Base-by-base conservation (phyloP, 2,888 invertebrate genomes). In the Micoletzkya japonica region DNA sequence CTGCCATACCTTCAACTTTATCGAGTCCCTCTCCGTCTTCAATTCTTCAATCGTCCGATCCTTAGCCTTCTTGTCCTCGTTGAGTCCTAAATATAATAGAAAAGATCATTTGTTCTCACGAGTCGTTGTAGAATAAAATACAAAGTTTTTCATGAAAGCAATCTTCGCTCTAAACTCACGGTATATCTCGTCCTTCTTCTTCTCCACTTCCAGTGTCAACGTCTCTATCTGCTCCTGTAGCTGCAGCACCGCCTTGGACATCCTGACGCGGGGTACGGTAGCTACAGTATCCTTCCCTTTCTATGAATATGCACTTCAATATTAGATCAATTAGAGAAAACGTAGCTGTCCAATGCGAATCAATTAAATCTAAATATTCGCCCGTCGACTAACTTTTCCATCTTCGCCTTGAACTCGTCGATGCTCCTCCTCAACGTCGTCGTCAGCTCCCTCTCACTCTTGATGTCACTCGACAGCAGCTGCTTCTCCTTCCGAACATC, bases 171-270 rank as follows among this genome's bases (percentile, higher is more conserved):
- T 20, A 30, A 0, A 66, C 67, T 37, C n/a, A 67, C 67, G 56
- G 56, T 49, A 67, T 44, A 67, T 57, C 44, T 67, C 67, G 26
- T 67, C 67, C 30, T 67, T 67, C 44, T 67, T 67, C 37, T n/a
- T 57, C 26, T 67, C 67, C 17, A 49, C 26, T 28, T 67, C 67
- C 4, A 30, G 39, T 32, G 54, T 67, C 32, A 32, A 32, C 24
- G n/a, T 24, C 20, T 56, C 56, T 6, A 49, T 26, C 57, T 67
- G 67, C n/a, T 67, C 67, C 28, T 67, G 67, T 14, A 67, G 37
- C 34, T 67, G 67, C 14, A 67, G 39, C 2, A 67, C 67, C 20
- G 57, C 67, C 57, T 67, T 67, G 4, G 67, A 67, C 56, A 67
- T 56, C 28, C 67, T 67, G 37, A n/a, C 20, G 20, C 32, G 7